These are phyloP conservation scores for Cryptoblepharus egeriae DNA, from an alignment of 2,797 vertebrate species.

Conservation along the genomic window DNA sequence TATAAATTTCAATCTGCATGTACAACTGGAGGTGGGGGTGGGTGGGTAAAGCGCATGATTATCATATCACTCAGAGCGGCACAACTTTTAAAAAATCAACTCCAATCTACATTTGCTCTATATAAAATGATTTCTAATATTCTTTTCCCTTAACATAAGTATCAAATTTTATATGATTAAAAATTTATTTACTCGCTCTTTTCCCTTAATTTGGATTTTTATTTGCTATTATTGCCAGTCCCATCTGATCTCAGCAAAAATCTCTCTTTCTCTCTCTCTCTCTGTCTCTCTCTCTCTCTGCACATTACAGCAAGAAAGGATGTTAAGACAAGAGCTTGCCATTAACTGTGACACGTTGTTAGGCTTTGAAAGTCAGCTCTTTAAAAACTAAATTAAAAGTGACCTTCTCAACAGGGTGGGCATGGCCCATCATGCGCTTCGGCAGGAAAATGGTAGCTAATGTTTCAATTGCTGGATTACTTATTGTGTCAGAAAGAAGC, in stretches of 20 bases:
- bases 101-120: constrained; percentile 78
- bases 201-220: constrained; percentile 74
- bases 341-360: constrained; percentile 40
- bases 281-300: constrained; percentile 43
- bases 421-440: not conserved
- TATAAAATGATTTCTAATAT: constrained; percentile 84
- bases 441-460: constrained; percentile 3
- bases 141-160: constrained; percentile 78
- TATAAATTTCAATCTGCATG: constrained; percentile 83
- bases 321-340: constrained; percentile 26
- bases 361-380: constrained; percentile 57
- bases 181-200: constrained; percentile 76
- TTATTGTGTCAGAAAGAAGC: not conserved
- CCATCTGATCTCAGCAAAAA: constrained; percentile 57
- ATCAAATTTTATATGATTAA: constrained; percentile 80
- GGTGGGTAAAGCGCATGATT: constrained; percentile 72
- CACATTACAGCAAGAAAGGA: constrained; percentile 42
- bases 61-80: constrained; percentile 78
- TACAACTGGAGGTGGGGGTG: constrained; percentile 63
- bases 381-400: constrained; percentile 63
- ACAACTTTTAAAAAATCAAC: constrained; percentile 74
- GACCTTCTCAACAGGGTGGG: constrained; percentile 44
- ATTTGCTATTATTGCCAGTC: constrained; percentile 68
- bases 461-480: constrained; percentile 2
- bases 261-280: constrained; percentile 33